A percentile compares a stretch with the other conserved stretches of the same genome.
Conservation (phyloP, 2,888 invertebrate genomes). For the Cephus pygmeus region DNA sequence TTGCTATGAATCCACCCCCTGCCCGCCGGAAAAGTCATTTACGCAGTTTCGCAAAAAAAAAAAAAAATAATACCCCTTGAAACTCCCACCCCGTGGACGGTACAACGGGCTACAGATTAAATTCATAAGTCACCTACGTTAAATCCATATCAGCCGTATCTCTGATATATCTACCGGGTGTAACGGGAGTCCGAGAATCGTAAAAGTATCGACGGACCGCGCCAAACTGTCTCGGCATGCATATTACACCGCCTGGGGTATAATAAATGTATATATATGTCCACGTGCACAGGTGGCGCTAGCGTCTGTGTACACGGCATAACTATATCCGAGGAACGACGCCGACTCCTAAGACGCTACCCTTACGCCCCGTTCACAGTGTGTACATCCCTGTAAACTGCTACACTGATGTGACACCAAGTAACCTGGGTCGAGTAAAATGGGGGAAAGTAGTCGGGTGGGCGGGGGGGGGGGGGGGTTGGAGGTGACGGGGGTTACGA, state of each 20-base stretch:
- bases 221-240: not conserved
- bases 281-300: not conserved
- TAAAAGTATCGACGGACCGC: not conserved
- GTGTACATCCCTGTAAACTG: conserved; percentile 55
- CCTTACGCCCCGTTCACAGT: conserved; percentile 33
- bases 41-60: not conserved
- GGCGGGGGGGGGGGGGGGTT: conserved; percentile 24
- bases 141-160: not conserved
- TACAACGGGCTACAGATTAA: not conserved
- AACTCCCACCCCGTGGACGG: not conserved
- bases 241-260: not conserved
- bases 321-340: not conserved
- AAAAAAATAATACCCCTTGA: not conserved
- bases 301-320: not conserved
- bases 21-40: not conserved
- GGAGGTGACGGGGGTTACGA: conserved; percentile 52
- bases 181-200: not conserved
- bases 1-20: accelerated
- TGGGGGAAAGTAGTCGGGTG: conserved; percentile 17
- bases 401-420: conserved; percentile 60
- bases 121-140: not conserved
- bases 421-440: conserved; percentile 46
- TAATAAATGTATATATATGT: not conserved
- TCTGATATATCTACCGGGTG: not conserved
- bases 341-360: conserved; percentile 14